Conservation (phyloP, 2,113 vertebrate species). For the Mormyrus iriodes region DNA sequence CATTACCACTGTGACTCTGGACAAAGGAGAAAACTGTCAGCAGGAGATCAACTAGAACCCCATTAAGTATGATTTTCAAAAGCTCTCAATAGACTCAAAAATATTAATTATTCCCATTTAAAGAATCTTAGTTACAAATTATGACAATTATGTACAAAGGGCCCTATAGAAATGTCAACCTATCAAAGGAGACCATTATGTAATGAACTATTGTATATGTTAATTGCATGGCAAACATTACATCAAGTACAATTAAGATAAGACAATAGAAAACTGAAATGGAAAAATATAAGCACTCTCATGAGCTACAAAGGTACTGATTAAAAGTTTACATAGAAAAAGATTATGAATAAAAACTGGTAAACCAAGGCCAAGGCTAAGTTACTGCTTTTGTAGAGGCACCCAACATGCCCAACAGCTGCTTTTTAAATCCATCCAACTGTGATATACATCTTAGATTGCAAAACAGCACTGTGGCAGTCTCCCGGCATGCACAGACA, state of each 20-base stretch:
- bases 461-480: not conserved
- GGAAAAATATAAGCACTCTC: not conserved
- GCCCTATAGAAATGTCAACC: not conserved
- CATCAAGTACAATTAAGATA: not conserved
- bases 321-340: slow-evolving; percentile 1
- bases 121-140: not conserved
- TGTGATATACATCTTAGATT: not conserved
- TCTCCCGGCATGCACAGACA: not conserved
- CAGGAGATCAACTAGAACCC: not conserved
- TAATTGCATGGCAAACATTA: not conserved
- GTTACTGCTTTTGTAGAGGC: not conserved
- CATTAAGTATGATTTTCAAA: not conserved
- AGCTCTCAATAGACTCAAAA: not conserved
- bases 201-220: not conserved
- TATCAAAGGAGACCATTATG: not conserved
- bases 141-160: not conserved
- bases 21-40: not conserved
- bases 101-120: not conserved
- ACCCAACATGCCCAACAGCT: not conserved
- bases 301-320: not conserved
- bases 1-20: slow-evolving; percentile 77
- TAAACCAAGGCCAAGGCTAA: not conserved
- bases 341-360: not conserved
- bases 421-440: not conserved
- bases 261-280: not conserved